A percentile compares a stretch with the other conserved stretches of the same genome.
These are phyloP conservation scores for Corbicula japonica DNA, from an alignment of 2,888 invertebrate species.

Conservation along the genomic window DNA sequence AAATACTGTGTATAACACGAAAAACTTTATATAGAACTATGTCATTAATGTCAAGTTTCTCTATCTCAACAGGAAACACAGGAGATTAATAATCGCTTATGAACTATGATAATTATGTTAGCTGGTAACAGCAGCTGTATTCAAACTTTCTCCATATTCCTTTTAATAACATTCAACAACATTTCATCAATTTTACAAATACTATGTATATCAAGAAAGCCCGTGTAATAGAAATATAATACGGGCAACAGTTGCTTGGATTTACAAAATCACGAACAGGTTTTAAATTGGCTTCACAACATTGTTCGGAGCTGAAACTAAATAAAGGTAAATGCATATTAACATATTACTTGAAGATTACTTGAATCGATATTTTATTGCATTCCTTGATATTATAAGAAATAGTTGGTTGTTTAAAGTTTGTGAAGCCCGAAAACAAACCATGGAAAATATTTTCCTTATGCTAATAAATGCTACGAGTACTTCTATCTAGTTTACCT, in stretches of 20 bases:
- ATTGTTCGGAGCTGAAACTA: no score
- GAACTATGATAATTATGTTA: no score
- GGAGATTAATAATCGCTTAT: no score
- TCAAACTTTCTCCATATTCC: no score
- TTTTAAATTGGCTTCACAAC: no score
- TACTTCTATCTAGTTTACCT: no score
- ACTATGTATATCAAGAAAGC: background rate
- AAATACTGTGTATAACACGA: background rate
- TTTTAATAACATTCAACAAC: background rate
- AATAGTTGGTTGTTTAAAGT: background rate
- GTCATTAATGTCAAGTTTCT: conserved; percentile 38
- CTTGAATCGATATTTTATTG: background rate
- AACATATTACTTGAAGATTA: background rate
- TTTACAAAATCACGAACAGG: no score
- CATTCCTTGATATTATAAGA: background rate
- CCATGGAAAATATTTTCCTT: no score
- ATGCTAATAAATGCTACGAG: no score
- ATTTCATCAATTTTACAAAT: background rate
- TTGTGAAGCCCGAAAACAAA: background rate
- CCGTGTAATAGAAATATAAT: no score
- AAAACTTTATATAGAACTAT: background rate
- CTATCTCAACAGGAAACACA: conserved; percentile 36
- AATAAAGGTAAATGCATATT: background rate
- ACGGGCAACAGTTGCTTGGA: no score
- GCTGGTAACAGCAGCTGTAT: no score